Percentiles rank a stretch among this genome's conserved stretches.
These are phyloP conservation scores for Enteromius radiatus DNA, from an alignment of 2,797 vertebrate species.

Conservation along the genomic window DNA sequence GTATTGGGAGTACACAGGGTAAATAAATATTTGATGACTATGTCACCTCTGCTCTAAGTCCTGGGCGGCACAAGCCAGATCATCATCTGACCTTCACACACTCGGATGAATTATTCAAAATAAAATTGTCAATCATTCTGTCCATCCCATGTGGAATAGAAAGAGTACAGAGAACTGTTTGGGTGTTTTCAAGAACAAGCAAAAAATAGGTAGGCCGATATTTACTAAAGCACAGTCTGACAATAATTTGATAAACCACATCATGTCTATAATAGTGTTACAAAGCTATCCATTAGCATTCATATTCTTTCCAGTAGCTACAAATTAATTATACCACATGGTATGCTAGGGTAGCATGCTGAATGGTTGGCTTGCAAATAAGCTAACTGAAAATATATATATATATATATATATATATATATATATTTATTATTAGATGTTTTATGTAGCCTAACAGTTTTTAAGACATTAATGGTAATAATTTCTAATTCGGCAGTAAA, in stretches of 20 bases:
- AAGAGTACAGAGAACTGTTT: slow-evolving; percentile 56
- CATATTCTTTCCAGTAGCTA: not conserved
- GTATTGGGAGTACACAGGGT: slow-evolving; percentile 86
- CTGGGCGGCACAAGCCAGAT: slow-evolving; percentile 70
- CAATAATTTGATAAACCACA: not conserved
- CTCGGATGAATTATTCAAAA: slow-evolving; percentile 92
- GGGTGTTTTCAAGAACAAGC: not conserved
- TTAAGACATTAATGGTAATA: not conserved
- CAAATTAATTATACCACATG: not conserved
- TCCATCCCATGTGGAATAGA: slow-evolving; percentile 73
- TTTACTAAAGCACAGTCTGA: not conserved
- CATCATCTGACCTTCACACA: slow-evolving; percentile 90
- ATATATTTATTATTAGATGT: not conserved
- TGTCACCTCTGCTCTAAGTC: slow-evolving; percentile 78
- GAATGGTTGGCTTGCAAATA: not conserved
- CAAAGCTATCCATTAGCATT: not conserved
- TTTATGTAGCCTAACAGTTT: not conserved
- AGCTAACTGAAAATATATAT: not conserved
- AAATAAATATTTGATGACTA: slow-evolving; percentile 93
- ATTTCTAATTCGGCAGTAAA: not conserved
- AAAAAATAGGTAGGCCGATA: not conserved
- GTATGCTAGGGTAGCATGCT: not conserved
- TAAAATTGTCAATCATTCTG: slow-evolving; percentile 81
- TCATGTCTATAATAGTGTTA: not conserved
- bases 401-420: too few relatives aligned